Evolutionary conservation across 2,888 invertebrate species (phyloP), one percentile per base, ranked within the genome.

Genomic region (Poecilus cupreus): DNA sequence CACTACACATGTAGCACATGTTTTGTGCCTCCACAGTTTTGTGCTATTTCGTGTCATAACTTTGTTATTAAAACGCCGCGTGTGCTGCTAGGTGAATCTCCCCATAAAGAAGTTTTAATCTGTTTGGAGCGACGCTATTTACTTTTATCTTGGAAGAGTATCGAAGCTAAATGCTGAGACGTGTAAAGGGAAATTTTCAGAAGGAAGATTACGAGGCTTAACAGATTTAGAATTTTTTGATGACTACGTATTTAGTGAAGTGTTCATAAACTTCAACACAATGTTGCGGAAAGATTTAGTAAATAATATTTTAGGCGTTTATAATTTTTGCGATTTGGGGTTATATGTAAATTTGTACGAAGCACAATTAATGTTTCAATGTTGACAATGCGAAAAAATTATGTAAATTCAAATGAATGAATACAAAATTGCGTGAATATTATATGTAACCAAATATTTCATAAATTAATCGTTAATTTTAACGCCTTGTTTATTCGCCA

Each of bases 141-240:
- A 72, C 72, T 72, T 57, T 72, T 72, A 72, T 46, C 46, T 72
- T 72, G 24, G 26, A 26, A 60, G 60, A n/a, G 26, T 26, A 60
- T 60, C 60, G 11, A n/a, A 3, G 26, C n/a, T 10, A 60, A 26
- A 60, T 26, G n/a, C 26, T 22, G 13, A 26, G 13, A 60, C 26
- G 60, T 60, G 26, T 26, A 26, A 60, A 60, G 26, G 22, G 2
- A 22, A 60, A 26, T 60, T 26, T 60, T 26, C 26, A 26, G 26
- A 32, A 60, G 24, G 0, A n/a, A 43, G 60, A 32, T 60, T 60
- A 60, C 0, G 60, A 60, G 26, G 60, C 26, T 60, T 22, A 20
- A 1, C 22, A 11, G 54, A 11, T 54, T 54, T 54, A 22, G 22
- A 16, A 32, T 22, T 54, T 54, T 54, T 54, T 20, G 20, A 20